A percentile compares a stretch with the other conserved stretches of the same genome.
Conservation (phyloP, 2,113 vertebrate genomes). For the Corvus hawaiiensis region DNA sequence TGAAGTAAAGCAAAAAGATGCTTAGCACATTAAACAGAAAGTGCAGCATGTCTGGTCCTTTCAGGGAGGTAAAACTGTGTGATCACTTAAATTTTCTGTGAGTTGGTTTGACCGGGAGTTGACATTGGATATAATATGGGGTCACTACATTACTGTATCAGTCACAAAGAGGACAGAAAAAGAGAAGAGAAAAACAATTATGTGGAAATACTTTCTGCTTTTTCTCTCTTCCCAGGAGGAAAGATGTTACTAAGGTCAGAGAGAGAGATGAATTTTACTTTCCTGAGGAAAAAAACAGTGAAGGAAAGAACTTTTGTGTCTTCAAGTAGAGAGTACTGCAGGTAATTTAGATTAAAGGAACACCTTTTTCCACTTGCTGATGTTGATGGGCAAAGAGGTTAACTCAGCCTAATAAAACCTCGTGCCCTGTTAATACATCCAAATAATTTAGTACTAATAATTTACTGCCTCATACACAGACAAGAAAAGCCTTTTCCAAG, state of each 20-base stretch:
- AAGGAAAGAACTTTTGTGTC: background rate
- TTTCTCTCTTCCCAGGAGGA: background rate
- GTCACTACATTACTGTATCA: background rate
- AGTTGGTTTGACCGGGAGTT: background rate
- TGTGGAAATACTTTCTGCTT: background rate
- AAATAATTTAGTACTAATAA: background rate
- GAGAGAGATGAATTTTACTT: background rate
- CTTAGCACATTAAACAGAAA: background rate
- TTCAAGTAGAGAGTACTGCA: background rate
- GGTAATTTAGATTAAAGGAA: background rate
- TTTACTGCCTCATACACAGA: background rate
- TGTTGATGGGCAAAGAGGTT: background rate
- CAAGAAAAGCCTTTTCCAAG: background rate
- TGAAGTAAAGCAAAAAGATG: background rate
- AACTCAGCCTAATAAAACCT: background rate
- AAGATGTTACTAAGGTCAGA: background rate
- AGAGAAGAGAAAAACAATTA: background rate
- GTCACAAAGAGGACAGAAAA: background rate
- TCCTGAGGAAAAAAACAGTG: background rate
- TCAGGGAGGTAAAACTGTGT: background rate
- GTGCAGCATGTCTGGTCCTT: background rate
- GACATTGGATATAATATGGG: background rate
- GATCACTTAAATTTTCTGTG: background rate
- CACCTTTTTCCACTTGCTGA: background rate
- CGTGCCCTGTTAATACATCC: background rate